Percentiles rank a stretch among this genome's conserved stretches.
Evolutionary conservation across 2,797 vertebrate genomes (phyloP).

Genomic region (Philypnodon macrostomus): DNA sequence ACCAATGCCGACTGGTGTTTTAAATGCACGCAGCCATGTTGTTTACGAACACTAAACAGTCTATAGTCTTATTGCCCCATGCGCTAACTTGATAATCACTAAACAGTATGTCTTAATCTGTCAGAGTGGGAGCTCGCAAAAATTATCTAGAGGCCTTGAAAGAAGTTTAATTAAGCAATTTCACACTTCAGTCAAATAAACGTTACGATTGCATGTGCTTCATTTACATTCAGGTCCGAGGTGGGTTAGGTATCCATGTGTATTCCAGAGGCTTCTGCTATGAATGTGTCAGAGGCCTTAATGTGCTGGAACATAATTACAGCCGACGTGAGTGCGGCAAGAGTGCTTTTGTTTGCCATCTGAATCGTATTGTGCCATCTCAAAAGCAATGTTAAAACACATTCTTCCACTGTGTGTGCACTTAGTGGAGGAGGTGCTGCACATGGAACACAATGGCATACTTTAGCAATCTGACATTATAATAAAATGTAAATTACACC

Average conservation of each 20-base stretch:
- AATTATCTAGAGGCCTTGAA: constrained; percentile 22
- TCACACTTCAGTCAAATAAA: constrained; percentile 47
- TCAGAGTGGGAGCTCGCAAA: constrained; percentile 18
- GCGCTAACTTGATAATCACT: neutral
- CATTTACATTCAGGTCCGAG: constrained; percentile 48
- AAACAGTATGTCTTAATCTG: constrained; percentile 2
- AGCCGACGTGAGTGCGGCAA: constrained; percentile 36
- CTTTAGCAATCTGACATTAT: constrained; percentile 45
- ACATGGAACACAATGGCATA: constrained; percentile 29
- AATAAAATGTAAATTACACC: constrained; percentile 61
- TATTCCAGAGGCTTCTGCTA: constrained; percentile 33
- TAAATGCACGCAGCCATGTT: neutral
- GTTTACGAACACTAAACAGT: neutral
- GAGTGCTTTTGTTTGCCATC: constrained; percentile 31
- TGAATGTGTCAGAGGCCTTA: constrained; percentile 42
- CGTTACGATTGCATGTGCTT: constrained; percentile 33
- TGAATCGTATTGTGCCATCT: constrained; percentile 36
- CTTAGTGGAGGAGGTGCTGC: constrained; percentile 39
- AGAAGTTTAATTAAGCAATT: constrained; percentile 50
- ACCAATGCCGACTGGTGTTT: no score
- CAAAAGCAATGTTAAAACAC: constrained; percentile 34
- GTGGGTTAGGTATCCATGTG: constrained; percentile 20
- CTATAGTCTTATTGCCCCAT: neutral
- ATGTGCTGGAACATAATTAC: constrained; percentile 50
- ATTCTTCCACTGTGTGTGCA: constrained; percentile 21